Conservation (phyloP, 30 jellyfish, hydroid and myxozoan species). For the Aurelia sp. region DNA sequence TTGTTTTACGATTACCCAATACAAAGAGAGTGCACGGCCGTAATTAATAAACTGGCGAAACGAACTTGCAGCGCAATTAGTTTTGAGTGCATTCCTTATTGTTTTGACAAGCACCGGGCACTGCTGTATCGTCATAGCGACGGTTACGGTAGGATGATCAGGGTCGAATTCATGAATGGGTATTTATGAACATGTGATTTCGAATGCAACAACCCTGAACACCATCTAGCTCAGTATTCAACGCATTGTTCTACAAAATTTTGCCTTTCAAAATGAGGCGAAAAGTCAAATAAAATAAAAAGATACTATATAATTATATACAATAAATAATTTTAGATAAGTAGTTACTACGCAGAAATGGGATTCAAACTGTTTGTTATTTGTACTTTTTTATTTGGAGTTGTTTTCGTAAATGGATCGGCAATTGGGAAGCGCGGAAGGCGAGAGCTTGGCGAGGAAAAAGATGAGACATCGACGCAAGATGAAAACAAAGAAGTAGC, state of each 20-base stretch:
- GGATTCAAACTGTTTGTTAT: neutral
- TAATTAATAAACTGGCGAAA: no score
- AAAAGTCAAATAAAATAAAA: neutral
- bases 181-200: conserved; percentile 66
- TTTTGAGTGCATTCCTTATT: no score
- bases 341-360: conserved; percentile 16
- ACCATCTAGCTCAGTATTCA: conserved; percentile 15
- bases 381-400: neutral
- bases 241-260: conserved; percentile 2
- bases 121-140: conserved; percentile 11
- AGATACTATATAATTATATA: no score
- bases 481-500: neutral
- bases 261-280: conserved; percentile 8
- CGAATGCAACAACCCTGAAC: conserved; percentile 69
- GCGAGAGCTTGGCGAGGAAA: conserved; percentile 11
- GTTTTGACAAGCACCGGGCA: no score
- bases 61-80: no score
- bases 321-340: no score
- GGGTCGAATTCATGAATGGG: conserved; percentile 56
- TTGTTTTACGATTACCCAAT: no score
- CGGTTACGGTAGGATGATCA: conserved; percentile 61
- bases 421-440: conserved; percentile 37
- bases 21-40: no score
- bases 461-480: conserved; percentile 1
- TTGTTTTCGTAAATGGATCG: neutral